These are phyloP conservation scores for Dioctria rufipes DNA, from an alignment of 2,888 invertebrate genomes.

Conservation along the genomic window DNA sequence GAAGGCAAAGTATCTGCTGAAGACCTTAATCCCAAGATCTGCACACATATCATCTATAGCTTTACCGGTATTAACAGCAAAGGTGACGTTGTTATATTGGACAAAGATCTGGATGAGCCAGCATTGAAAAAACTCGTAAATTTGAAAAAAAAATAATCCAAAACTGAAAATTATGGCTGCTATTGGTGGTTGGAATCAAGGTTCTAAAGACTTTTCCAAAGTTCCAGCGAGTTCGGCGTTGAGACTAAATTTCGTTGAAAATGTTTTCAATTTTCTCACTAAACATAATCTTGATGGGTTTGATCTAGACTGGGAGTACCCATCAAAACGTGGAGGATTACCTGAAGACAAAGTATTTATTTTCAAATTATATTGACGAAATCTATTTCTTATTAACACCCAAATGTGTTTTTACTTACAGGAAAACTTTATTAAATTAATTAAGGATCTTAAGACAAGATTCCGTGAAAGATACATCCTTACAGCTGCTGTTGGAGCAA, in stretches of 20 bases:
- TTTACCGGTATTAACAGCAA: slow-evolving; percentile 76
- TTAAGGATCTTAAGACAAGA: slow-evolving; percentile 67
- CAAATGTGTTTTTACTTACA: neutral
- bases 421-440: slow-evolving; percentile 64
- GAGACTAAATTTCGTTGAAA: slow-evolving; percentile 72
- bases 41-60: slow-evolving; percentile 80
- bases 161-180: slow-evolving; percentile 72
- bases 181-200: slow-evolving; percentile 76
- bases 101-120: slow-evolving; percentile 72
- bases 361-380: neutral
- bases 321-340: slow-evolving; percentile 72
- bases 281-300: slow-evolving; percentile 76
- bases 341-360: slow-evolving; percentile 62
- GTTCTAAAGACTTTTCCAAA: slow-evolving; percentile 71
- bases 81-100: slow-evolving; percentile 73
- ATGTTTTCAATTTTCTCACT: slow-evolving; percentile 71
- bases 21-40: slow-evolving; percentile 76
- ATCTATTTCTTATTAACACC: neutral
- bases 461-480: slow-evolving; percentile 69
- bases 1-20: slow-evolving; percentile 76
- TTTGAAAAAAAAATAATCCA: slow-evolving; percentile 70
- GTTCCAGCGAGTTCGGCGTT: slow-evolving; percentile 64
- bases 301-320: slow-evolving; percentile 79
- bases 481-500: slow-evolving; percentile 74
- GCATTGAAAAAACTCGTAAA: slow-evolving; percentile 70